Base-by-base conservation (phyloP, 2,888 invertebrate species). In the Platynereis dumerilii region DNA sequence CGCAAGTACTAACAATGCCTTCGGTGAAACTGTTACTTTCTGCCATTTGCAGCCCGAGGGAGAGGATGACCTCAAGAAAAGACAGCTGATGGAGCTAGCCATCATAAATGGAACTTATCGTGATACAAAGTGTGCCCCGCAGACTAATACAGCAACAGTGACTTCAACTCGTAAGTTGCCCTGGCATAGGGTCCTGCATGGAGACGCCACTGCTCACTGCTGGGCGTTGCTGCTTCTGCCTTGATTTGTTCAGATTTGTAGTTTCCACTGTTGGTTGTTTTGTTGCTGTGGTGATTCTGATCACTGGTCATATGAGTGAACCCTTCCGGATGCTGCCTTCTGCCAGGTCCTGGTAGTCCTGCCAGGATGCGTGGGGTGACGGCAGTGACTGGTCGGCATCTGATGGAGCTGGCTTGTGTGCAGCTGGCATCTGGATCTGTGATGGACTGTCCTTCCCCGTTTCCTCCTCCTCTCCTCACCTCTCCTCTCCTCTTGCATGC, bases 21-120 rank as follows among this genome's bases (percentile, higher is more conserved):
- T 22, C 22, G 48, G 22, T 20, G 22, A 20, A 22, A n/a, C 61
- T n/a, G 17, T 57, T 29, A 28, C 54, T 61, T 55, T 54, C 52
- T 65, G 59, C 39, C 56, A 39, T 60, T 67, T 67, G 22, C 69
- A 99, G 96, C 96, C 97, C 69, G 98, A 99, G 86, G 99, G 99
- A 72, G 99, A 99, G 88, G 99, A 99, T 87, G 98, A 99, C 86
- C 88, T 99, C 83, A 99, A 99, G 89, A 97, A 99, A 87, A 91
- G 97, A 84, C 99, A 99, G 87, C 89, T 99, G 80, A 99, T 99
- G 98, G 99, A 99, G 87, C 88, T 99, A 85, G 99, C 99, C 81
- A 99, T 99, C 81, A 97, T 99, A 84, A 99, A 99, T 85, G 99
- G 99, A 84, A 99, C 99, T 65, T 99, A 98, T 88, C 78, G 81